A percentile compares a stretch with the other conserved stretches of the same genome.
phyloP scores from a whole-genome alignment of 2,113 vertebrate species.

The Willisornis vidua region DNA sequence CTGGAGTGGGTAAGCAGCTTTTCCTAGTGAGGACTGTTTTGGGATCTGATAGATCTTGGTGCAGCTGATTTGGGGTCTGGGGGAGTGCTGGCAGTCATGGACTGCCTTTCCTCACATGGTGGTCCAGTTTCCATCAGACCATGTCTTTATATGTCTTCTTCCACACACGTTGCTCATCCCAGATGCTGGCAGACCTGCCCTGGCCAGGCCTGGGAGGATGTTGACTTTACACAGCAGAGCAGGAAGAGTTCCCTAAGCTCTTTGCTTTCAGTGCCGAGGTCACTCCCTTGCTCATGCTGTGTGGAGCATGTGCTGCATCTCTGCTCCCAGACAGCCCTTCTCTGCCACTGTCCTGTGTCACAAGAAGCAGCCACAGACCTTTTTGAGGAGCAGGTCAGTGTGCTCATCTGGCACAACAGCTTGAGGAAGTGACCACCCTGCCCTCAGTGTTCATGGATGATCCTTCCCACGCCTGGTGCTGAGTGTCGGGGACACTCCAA shows the following conservation, averaged over 20 bases:
- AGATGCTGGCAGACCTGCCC: too few relatives aligned
- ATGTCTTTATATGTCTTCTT: background rate
- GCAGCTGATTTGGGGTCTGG: background rate
- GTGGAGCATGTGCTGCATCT: background rate
- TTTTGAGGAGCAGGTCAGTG: background rate
- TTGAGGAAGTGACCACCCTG: background rate
- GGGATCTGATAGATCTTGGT: background rate
- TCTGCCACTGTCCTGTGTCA: background rate
- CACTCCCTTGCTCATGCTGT: background rate
- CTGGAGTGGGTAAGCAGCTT: fast-evolving
- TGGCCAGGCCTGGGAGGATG: background rate
- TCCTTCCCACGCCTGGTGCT: background rate
- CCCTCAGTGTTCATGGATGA: fast-evolving
- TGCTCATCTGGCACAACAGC: background rate
- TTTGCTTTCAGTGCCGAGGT: background rate
- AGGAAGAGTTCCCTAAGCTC: background rate
- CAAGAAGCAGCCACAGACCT: fast-evolving
- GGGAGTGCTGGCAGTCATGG: background rate
- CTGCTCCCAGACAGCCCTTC: background rate
- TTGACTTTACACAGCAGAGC: background rate
- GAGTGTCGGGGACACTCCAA: background rate
- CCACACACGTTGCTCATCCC: background rate
- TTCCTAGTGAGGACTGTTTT: background rate
- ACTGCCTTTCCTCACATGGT: fast-evolving
- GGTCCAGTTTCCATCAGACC: background rate